Percentiles rank a stretch among this genome's conserved stretches.
These are phyloP conservation scores for Nemotelus pantherinus DNA, from an alignment of 2,888 invertebrate genomes.

Conservation along the genomic window DNA sequence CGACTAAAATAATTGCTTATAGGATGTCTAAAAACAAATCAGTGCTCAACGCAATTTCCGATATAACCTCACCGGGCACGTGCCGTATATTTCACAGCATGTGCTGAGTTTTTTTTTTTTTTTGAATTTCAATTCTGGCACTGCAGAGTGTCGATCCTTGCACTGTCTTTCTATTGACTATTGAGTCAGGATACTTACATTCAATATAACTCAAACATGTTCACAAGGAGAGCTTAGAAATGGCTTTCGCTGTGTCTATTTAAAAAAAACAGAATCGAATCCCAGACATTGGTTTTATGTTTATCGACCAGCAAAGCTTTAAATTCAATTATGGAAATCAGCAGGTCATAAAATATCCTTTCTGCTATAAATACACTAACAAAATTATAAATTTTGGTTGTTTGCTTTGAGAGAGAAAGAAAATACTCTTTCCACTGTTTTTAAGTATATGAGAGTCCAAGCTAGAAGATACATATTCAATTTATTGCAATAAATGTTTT, in stretches of 20 bases:
- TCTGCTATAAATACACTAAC: slow-evolving; percentile 49
- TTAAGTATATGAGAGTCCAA: background rate
- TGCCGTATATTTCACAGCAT: slow-evolving; percentile 40
- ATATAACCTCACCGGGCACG: slow-evolving; percentile 37
- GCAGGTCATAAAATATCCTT: slow-evolving; percentile 51
- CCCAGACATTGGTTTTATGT: background rate
- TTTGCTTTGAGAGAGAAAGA: background rate
- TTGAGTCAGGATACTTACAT: background rate
- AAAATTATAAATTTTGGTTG: slow-evolving; percentile 53
- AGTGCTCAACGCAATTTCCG: slow-evolving; percentile 12
- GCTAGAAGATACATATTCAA: background rate
- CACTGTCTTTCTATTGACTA: background rate
- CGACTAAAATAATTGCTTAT: slow-evolving; percentile 47
- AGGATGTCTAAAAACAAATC: slow-evolving; percentile 48
- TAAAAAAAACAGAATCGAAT: too few relatives aligned
- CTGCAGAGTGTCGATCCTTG: background rate
- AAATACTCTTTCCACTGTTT: background rate
- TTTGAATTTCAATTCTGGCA: background rate
- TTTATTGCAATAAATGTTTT: slow-evolving; percentile 10
- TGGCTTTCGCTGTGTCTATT: too few relatives aligned
- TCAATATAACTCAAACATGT: background rate
- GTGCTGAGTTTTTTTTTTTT: background rate
- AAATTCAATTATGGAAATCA: slow-evolving; percentile 52
- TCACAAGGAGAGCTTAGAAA: background rate
- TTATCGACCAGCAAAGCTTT: background rate